Evolutionary conservation across 2,888 invertebrate genomes (phyloP), one percentile per base, ranked within the genome.

Genomic region (Clostera curtula): DNA sequence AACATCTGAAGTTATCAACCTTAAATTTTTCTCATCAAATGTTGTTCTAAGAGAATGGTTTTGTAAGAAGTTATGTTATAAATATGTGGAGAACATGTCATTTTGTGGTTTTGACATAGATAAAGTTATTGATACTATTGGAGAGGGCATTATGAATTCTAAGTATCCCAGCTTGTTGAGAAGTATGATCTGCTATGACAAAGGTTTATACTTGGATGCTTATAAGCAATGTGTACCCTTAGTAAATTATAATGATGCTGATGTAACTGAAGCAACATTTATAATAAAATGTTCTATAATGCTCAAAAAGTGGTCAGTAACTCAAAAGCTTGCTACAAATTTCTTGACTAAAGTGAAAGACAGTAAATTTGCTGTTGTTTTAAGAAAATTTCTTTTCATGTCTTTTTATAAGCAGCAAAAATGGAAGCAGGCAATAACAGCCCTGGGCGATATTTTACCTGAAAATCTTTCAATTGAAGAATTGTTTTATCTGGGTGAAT

Each of bases 101-200:
- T 74, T 80, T 35, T 41, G 40, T 30, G 43, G 49, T 25, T 55
- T 80, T 25, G 61, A 74, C 15, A 80, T 90, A 39, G 75, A 85
- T 29, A 50, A 65, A 19, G 84, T 87, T 57, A 74, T 84, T 25
- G 71, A 86, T 22, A 62, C 65, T 34, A 71, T 93, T 3, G 64
- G 87, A 26, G 58, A 76, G 25, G 61, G 89, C 4, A 86, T 90
- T 48, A 61, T 84, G 37, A 82, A 86, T 36, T 90, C 90, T 0
- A 85, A 86, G 45, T 82, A 88, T 52, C 90, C 86, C 2, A 62
- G 85, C 14, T 72, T 92, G 20, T 85, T 91, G 2, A 86, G 86
- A 66, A 87, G 88, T 16, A 86, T 90, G 34, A 57, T 86, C 28
- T 60, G 72, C 9, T 87, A 75, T 60, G 67, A 85, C 9, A 69